Evolutionary conservation across 2,888 invertebrate species (phyloP).

Genomic region (Linyphia triangularis): DNA sequence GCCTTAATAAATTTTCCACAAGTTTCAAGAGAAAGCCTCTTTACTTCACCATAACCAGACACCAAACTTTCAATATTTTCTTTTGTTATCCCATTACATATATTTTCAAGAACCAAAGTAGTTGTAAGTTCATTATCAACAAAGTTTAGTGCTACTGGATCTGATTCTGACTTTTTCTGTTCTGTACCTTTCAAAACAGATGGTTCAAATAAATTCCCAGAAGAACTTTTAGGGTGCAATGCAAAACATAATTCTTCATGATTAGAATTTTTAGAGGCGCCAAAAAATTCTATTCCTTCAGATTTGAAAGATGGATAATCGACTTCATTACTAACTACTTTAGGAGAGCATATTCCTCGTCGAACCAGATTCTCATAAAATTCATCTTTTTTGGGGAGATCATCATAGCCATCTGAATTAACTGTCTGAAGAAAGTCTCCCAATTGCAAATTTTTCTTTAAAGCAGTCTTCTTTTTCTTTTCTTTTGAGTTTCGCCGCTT

Average conservation of each 20-base stretch:
- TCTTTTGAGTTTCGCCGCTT: slow-evolving; percentile 11
- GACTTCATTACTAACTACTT: neutral
- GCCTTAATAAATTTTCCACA: slow-evolving; percentile 11
- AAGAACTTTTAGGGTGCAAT: no score
- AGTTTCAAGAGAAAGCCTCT: neutral
- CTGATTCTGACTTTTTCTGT: neutral
- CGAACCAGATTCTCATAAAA: slow-evolving; percentile 25
- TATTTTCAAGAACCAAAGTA: slow-evolving; percentile 47
- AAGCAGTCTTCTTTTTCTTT: slow-evolving; percentile 11
- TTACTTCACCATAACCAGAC: slow-evolving; percentile 18
- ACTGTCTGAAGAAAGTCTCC: neutral
- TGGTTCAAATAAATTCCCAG: neutral
- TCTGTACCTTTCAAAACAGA: neutral
- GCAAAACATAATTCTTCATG: neutral
- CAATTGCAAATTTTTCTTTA: neutral
- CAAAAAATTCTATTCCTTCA: neutral
- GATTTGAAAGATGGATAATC: neutral
- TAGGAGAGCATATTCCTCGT: neutral
- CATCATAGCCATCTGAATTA: neutral
- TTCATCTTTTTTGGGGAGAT: neutral
- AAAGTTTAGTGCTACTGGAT: neutral
- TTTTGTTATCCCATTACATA: neutral
- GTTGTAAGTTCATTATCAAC: neutral
- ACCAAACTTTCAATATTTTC: slow-evolving; percentile 7
- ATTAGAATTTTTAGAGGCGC: neutral